phyloP scores from a whole-genome alignment of 2,797 vertebrate species.

The Pangasius djambal region DNA sequence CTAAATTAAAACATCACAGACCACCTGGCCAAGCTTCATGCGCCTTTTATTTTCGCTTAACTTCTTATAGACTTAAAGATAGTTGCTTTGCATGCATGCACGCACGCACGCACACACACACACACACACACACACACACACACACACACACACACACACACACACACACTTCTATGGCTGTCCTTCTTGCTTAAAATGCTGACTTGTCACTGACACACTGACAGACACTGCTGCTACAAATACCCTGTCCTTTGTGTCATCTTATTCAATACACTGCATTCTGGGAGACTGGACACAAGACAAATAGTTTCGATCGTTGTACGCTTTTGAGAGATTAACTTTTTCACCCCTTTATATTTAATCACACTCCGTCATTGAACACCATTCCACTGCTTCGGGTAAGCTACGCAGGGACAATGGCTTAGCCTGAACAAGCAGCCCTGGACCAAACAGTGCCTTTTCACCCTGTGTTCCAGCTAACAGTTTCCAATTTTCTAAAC shows the following conservation, averaged over 20 bases:
- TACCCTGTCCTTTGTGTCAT: not conserved
- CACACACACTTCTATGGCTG: not conserved
- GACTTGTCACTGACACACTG: not conserved
- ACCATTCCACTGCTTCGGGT: constrained; percentile 9
- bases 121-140: not conserved
- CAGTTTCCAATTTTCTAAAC: not conserved
- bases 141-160: not conserved
- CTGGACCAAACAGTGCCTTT: not conserved
- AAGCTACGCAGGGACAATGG: not conserved
- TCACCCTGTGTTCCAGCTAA: not conserved
- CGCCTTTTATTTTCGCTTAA: constrained; percentile 21
- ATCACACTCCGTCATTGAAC: constrained; percentile 2
- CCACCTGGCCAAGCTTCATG: too few species aligned
- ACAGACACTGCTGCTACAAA: not conserved
- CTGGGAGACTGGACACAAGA: not conserved
- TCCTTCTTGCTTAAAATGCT: constrained; percentile 1
- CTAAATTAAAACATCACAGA: not conserved
- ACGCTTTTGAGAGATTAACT: constrained; percentile 6
- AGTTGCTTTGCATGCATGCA: not conserved
- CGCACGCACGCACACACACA: not conserved
- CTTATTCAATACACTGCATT: not conserved
- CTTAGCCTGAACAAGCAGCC: not conserved
- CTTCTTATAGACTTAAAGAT: constrained; percentile 57
- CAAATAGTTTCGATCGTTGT: constrained; percentile 17
- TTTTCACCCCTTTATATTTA: constrained; percentile 28